Percentiles rank a stretch among this genome's conserved stretches.
phyloP scores from a whole-genome alignment of 2,113 vertebrate species.

The Psittacus erithacus region DNA sequence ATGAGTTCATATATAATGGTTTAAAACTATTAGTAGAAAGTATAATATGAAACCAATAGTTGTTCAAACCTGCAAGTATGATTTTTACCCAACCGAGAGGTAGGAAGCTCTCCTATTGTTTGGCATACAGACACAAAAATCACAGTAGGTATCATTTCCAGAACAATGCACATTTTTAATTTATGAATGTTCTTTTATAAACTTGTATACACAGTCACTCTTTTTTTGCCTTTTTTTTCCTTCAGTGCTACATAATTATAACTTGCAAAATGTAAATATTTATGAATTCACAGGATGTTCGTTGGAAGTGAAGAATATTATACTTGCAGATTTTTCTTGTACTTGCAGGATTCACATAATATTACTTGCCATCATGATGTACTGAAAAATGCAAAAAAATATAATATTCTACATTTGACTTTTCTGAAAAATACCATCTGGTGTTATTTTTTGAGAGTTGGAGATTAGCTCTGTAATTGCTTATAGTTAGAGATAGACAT shows the following conservation, averaged over 20 bases:
- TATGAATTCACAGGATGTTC: slow-evolving; percentile 84
- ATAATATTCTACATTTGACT: slow-evolving; percentile 75
- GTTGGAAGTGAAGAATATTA: slow-evolving; percentile 77
- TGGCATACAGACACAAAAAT: slow-evolving; percentile 50
- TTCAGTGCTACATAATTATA: slow-evolving; percentile 81
- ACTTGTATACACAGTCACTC: slow-evolving; percentile 69
- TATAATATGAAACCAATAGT: slow-evolving; percentile 64
- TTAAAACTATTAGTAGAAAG: slow-evolving; percentile 71
- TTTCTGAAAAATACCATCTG: slow-evolving; percentile 79
- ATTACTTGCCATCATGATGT: slow-evolving; percentile 75
- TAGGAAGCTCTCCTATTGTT: background rate
- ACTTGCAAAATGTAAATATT: slow-evolving; percentile 85
- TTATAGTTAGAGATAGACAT: slow-evolving; percentile 72
- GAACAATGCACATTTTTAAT: slow-evolving; percentile 77
- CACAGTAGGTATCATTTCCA: slow-evolving; percentile 64
- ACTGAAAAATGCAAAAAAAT: slow-evolving; percentile 71
- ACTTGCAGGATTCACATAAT: slow-evolving; percentile 75
- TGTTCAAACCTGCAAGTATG: slow-evolving; percentile 45
- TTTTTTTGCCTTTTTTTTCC: slow-evolving; percentile 12
- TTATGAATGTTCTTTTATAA: slow-evolving; percentile 79
- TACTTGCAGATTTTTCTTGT: slow-evolving; percentile 80
- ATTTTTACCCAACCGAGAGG: slow-evolving; percentile 40
- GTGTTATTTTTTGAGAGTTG: slow-evolving; percentile 71
- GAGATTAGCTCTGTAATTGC: slow-evolving; percentile 71
- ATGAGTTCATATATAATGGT: slow-evolving; percentile 40